Conservation (phyloP, 1,140 invertebrate species). For the Hypothenemus hampei region DNA sequence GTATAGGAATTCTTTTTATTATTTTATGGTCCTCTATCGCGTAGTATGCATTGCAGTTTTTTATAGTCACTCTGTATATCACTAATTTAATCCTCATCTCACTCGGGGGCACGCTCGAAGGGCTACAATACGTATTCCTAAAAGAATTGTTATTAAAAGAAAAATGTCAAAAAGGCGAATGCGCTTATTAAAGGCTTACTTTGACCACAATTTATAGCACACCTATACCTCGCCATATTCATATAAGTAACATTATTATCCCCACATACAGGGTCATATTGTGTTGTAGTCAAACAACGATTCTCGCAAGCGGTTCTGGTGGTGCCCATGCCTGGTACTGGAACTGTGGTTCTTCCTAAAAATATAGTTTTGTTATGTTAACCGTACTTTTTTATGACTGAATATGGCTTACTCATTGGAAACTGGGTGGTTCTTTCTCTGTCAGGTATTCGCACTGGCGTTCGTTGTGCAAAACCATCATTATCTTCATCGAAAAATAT, state of each 20-base stretch:
- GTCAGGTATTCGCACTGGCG: too few species aligned
- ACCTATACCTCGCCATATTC: conserved; percentile 56
- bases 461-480: background rate
- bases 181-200: too few species aligned
- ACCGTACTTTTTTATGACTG: background rate
- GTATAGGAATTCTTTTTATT: too few species aligned
- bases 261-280: conserved; percentile 68
- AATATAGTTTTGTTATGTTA: background rate
- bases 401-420: background rate
- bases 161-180: too few species aligned
- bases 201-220: conserved; percentile 55
- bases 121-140: too few species aligned
- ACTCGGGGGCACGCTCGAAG: too few species aligned
- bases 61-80: too few species aligned
- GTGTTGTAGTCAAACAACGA: conserved; percentile 45
- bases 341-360: conserved; percentile 14
- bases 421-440: background rate
- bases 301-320: conserved; percentile 21
- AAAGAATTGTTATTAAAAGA: too few species aligned
- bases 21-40: too few species aligned
- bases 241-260: conserved; percentile 56
- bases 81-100: too few species aligned
- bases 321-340: conserved; percentile 29
- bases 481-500: background rate
- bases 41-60: too few species aligned